Percentiles rank a stretch among this genome's conserved stretches.
These are phyloP conservation scores for Rhinolophus sinicus DNA, from an alignment of 2,113 vertebrate genomes.

Conservation along the genomic window DNA sequence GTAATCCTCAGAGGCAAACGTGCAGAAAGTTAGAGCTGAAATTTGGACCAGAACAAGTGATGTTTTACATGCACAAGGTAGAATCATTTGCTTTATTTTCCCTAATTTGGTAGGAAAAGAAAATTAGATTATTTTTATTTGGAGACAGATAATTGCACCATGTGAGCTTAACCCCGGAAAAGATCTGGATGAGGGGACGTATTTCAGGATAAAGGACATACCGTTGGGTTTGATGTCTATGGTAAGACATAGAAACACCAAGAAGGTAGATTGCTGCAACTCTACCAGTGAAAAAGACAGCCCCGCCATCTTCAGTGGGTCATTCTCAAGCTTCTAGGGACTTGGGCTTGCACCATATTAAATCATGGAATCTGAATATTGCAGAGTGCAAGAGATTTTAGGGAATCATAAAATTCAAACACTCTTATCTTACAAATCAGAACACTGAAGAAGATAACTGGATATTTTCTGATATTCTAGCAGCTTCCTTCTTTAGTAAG, in stretches of 20 bases:
- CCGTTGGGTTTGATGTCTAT: background rate
- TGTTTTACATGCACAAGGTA: background rate
- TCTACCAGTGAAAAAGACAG: background rate
- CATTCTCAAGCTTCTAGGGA: background rate
- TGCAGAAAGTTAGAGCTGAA: background rate
- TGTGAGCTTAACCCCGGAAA: background rate
- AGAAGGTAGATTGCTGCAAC: background rate
- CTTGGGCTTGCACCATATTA: background rate
- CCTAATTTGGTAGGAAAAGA: background rate
- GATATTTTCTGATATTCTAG: background rate
- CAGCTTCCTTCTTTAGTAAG: background rate
- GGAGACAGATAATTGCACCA: background rate
- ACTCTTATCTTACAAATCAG: conserved; percentile 42
- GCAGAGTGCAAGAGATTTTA: background rate
- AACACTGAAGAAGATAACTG: background rate
- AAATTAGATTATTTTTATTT: conserved; percentile 4
- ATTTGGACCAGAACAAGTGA: background rate
- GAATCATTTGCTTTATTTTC: conserved; percentile 21
- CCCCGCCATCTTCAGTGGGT: background rate
- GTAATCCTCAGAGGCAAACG: background rate
- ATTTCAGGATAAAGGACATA: background rate
- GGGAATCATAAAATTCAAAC: background rate
- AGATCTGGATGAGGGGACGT: background rate
- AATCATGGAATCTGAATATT: background rate
- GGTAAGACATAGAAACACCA: background rate